Base-by-base conservation (phyloP, 1,140 invertebrate genomes). In the Zaprionus gabonicus region DNA sequence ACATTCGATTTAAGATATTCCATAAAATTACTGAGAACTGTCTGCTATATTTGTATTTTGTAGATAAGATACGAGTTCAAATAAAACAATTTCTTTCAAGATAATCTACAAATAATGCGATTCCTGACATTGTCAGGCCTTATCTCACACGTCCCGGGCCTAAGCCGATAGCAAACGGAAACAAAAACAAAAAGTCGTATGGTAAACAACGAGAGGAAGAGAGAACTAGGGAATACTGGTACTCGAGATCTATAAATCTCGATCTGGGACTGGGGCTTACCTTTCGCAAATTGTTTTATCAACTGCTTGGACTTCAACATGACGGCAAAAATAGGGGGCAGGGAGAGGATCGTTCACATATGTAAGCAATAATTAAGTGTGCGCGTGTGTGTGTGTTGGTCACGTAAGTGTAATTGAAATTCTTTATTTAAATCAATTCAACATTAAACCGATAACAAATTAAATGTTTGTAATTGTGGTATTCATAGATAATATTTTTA, bases 231-330 rank as follows among this genome's bases (percentile, higher is more conserved):
- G 27, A 20, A 60, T 25, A 55, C 13, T 53, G 12, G 25, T 65
- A 78, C 71, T 78, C 7, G 44, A 63, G 82, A 62, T 75, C 53
- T 51, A 36, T 10, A 28, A 44, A 57, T 63, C 9, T 59, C 2
- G 23, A 41, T 3, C 20, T 12, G 17, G 31, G n/a, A 10, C 6
- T 25, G 28, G 6, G 15, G 15, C 34, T 91, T 87, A 92, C 91
- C 90, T 87, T 82, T 91, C 12, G 79, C 76, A 76, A 87, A 82
- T 60, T 84, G 76, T 62, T 87, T 78, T 31, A 90, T 56, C 57
- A 92, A 76, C 57, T 83, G 76, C 68, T 80, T 91, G 62, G 90
- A 82, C 64, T 92, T 91, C 36, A 92, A 91, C 91, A 92, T 92
- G 62, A 15, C 62, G 65, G 57, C 23, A 2, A 34, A 10, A 34